phyloP scores from a whole-genome alignment of 2,888 invertebrate species.

The Yponomeuta cagnagella region DNA sequence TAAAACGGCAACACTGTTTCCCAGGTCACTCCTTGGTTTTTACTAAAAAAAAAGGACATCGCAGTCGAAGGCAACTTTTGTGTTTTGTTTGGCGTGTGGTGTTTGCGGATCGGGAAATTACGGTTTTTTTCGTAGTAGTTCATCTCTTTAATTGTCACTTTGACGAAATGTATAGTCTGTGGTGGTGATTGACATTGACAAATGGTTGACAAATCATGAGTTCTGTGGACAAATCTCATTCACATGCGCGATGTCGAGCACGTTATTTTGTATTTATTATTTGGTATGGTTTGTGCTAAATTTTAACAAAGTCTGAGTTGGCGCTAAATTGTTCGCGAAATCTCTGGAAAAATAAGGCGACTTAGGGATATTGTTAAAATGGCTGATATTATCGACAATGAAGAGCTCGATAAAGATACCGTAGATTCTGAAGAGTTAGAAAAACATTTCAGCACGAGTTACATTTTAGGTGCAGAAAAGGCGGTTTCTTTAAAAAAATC shows the following conservation, averaged over 20 bases:
- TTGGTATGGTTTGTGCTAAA: too few relatives aligned
- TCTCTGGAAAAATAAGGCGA: too few relatives aligned
- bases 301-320: too few relatives aligned
- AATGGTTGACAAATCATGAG: too few relatives aligned
- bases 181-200: neutral
- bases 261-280: neutral
- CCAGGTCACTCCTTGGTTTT: too few relatives aligned
- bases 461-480: slow-evolving; percentile 61
- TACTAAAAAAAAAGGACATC: too few relatives aligned
- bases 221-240: neutral
- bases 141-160: neutral
- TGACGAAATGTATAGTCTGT: neutral
- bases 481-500: slow-evolving; percentile 69
- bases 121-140: too few relatives aligned
- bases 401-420: slow-evolving; percentile 55
- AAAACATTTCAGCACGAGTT: slow-evolving; percentile 48
- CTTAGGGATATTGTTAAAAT: slow-evolving; percentile 26
- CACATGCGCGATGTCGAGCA: neutral
- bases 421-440: slow-evolving; percentile 41
- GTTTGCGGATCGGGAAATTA: too few relatives aligned
- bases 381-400: slow-evolving; percentile 57
- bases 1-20: too few relatives aligned
- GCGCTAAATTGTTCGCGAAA: too few relatives aligned
- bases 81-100: too few relatives aligned
- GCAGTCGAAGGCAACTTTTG: too few relatives aligned